Percentiles rank a stretch among this genome's conserved stretches.
Evolutionary conservation across 2,113 vertebrate genomes (phyloP).

Genomic region (Anhinga anhinga): DNA sequence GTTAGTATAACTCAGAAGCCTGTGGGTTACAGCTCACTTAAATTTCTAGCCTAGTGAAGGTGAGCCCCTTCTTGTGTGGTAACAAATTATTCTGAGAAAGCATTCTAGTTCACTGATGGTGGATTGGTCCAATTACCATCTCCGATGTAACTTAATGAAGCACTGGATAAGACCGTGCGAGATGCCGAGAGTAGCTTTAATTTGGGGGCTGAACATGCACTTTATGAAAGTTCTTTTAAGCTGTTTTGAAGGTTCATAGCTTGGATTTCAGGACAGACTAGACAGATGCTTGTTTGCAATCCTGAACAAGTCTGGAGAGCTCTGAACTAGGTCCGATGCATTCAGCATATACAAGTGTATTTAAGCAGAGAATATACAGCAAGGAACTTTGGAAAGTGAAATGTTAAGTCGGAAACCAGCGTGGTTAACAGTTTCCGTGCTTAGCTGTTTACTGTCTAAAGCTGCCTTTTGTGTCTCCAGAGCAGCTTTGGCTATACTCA

Average conservation of each 20-base stretch:
- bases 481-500: background rate
- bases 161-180: background rate
- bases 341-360: background rate
- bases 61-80: background rate
- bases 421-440: constrained; percentile 46
- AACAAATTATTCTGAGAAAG: background rate
- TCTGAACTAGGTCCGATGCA: background rate
- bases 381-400: background rate
- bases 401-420: constrained; percentile 61
- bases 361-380: background rate
- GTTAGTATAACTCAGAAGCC: background rate
- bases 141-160: background rate
- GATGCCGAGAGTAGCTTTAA: background rate
- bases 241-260: background rate
- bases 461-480: background rate
- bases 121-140: background rate
- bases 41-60: background rate
- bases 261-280: background rate
- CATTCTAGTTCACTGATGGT: background rate
- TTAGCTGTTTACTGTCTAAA: background rate
- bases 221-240: background rate
- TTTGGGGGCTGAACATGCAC: background rate
- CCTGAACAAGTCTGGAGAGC: background rate
- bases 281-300: background rate
- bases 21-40: background rate